Conservation (phyloP, 2,113 vertebrate genomes). For the Chiloscyllium plagiosum region DNA sequence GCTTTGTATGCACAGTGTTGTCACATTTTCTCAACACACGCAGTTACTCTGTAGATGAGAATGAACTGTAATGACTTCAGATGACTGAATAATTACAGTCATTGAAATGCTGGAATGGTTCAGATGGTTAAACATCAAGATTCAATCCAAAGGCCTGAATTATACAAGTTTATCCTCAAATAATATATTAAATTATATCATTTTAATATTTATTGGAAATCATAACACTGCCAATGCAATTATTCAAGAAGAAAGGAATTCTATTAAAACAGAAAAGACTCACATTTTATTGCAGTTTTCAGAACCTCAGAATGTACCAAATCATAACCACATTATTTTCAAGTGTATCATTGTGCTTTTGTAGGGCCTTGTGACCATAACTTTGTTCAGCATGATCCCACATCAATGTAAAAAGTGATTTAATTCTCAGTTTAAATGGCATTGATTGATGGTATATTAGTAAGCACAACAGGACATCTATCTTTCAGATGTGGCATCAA, state of each 20-base stretch:
- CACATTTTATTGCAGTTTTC: neutral
- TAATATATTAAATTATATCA: neutral
- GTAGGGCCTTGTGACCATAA: neutral
- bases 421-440: neutral
- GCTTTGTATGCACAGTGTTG: neutral
- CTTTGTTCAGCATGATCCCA: neutral
- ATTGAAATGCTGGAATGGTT: neutral
- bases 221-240: neutral
- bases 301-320: no score
- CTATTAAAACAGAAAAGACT: neutral
- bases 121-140: neutral
- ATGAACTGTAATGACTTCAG: neutral
- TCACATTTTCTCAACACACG: neutral
- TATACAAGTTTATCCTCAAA: neutral
- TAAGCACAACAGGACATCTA: neutral
- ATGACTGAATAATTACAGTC: neutral
- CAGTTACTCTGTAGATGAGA: neutral
- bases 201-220: neutral
- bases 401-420: neutral
- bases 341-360: no score
- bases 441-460: neutral
- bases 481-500: neutral
- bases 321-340: no score
- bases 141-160: neutral
- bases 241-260: neutral